Conservation (phyloP, 1,140 invertebrate species). For the Caenorhabditis elegans region DNA sequence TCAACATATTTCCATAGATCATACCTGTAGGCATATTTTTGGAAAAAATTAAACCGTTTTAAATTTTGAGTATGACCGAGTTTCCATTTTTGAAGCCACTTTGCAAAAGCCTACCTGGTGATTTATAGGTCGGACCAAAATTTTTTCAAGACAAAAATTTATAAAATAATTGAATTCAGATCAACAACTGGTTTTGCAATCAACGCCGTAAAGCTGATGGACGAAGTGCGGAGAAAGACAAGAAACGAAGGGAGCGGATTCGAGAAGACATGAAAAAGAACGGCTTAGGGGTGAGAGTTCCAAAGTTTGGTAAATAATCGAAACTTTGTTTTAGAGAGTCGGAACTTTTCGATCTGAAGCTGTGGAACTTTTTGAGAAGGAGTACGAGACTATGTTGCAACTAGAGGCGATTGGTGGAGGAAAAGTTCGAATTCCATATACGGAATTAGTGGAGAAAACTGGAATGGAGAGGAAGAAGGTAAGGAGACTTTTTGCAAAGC, state of each 20-base stretch:
- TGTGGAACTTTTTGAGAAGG: neutral
- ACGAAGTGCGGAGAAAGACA: neutral
- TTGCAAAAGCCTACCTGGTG: too few relatives aligned
- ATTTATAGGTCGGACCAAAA: too few relatives aligned
- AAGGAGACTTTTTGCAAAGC: neutral
- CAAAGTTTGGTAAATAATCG: neutral
- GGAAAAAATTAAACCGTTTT: too few relatives aligned
- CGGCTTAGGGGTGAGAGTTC: neutral
- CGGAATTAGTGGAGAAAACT: neutral
- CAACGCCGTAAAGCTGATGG: neutral
- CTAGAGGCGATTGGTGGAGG: neutral
- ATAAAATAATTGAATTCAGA: neutral
- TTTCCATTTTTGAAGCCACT: too few relatives aligned
- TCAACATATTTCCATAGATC: too few relatives aligned
- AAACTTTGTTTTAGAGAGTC: neutral
- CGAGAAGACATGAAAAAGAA: neutral
- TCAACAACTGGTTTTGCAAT: neutral
- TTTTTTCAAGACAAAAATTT: neutral
- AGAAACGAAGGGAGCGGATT: neutral
- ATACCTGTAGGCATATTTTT: too few relatives aligned
- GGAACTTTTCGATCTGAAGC: neutral
- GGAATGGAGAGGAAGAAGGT: neutral
- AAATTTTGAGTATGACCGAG: too few relatives aligned
- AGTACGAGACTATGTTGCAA: neutral
- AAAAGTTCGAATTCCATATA: neutral